Conservation (phyloP, 2,113 vertebrate species). For the Aegotheles bennettii region DNA sequence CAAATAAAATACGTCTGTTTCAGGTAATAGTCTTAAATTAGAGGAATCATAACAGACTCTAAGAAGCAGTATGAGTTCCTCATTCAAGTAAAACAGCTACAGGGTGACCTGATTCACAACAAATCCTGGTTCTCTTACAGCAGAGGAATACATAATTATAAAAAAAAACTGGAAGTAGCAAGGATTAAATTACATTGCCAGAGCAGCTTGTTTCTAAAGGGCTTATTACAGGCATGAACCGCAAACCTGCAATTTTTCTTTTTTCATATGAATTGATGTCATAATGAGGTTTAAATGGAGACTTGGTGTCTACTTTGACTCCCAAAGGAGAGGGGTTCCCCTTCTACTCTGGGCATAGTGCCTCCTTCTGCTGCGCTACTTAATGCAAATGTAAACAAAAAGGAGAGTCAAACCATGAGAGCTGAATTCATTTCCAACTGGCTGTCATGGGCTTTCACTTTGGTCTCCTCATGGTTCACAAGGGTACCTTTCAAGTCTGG, state of each 20-base stretch:
- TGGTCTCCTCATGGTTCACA: constrained; percentile 63
- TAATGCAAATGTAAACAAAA: constrained; percentile 78
- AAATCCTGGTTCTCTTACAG: constrained; percentile 40
- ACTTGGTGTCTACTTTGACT: constrained; percentile 83
- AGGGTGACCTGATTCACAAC: constrained; percentile 55
- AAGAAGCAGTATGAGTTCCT: constrained; percentile 55
- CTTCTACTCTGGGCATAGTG: constrained; percentile 65
- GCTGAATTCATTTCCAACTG: constrained; percentile 66
- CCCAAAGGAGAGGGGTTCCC: constrained; percentile 79
- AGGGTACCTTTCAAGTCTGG: constrained; percentile 66
- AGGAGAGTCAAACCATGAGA: constrained; percentile 52
- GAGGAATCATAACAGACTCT: constrained; percentile 53
- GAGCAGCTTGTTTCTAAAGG: constrained; percentile 72
- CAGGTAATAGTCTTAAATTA: constrained; percentile 65
- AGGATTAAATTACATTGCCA: constrained; percentile 63
- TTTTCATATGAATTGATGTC: constrained; percentile 84
- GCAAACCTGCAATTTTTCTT: constrained; percentile 77
- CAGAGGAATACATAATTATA: constrained; percentile 60
- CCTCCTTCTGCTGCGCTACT: constrained; percentile 70
- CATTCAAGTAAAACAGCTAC: constrained; percentile 48
- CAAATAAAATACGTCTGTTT: constrained; percentile 53
- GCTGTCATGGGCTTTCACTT: constrained; percentile 69
- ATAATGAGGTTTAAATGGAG: constrained; percentile 86
- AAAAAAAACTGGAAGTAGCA: constrained; percentile 54
- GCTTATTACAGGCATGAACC: constrained; percentile 80